Base-by-base conservation (phyloP, 2,888 invertebrate species). In the Argyra leucocephala region DNA sequence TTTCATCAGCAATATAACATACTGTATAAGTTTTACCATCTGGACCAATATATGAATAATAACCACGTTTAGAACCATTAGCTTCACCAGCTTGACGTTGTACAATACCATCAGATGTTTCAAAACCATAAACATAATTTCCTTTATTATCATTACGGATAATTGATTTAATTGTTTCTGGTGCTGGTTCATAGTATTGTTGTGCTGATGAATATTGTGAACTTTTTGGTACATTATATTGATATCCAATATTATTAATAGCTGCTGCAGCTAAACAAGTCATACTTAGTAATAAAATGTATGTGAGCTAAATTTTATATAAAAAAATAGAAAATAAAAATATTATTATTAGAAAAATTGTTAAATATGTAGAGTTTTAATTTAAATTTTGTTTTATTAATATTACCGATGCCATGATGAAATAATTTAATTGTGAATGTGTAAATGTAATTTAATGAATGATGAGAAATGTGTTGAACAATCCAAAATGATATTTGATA, bases 51-150 rank as follows among this genome's bases (percentile, higher is more conserved):
- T 59, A 59, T 59, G 59, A 59, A 59, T 59, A 59, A 23, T n/a
- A 31, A n/a, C 61, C 61, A 31, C 31, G 61, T 57, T 48, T 48
- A 15, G 60, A 59, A 37, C 59, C 58, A 22, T 36, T 37, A 1
- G 59, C 36, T 23, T 48, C 63, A 59, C 63, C 63, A 63, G 18
- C 48, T 48, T 48, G 48, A 3, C 48, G 48, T 48, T 48, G 48
- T 48, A 48, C 48, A 48, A 48, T 48, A 18, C 59, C 59, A 59
- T 59, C 22, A 22, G 59, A 22, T 59, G 59, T 59, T 59, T 59
- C 59, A 18, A 23, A 48, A 48, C 48, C 48, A 48, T 48, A 48
- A 12, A 48, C 48, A 48, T 48, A 48, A 48, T 48, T 48, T 18
- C 48, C 48, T 18, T 18, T 48, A 48, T 48, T 15, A 48, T 48